Conservation (phyloP, 2,888 invertebrate genomes). For the Embidobia sp. region DNA sequence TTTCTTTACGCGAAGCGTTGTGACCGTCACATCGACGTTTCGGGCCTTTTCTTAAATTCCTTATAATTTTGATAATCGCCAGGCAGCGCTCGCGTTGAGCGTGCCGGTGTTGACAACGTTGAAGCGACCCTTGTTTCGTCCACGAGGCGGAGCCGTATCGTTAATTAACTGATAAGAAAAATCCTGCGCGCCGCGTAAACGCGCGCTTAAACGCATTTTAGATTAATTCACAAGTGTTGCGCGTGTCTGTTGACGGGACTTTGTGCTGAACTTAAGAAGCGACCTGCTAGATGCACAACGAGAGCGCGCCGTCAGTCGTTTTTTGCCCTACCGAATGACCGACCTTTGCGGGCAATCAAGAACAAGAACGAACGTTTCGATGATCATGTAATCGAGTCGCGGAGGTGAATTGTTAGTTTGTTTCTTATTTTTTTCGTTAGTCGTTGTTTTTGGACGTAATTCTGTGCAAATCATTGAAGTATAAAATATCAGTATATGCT, state of each 20-base stretch:
- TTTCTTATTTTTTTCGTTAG: too few relatives aligned
- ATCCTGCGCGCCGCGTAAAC: slow-evolving; percentile 8
- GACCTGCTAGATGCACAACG: not conserved
- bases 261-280: not conserved
- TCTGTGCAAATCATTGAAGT: too few relatives aligned
- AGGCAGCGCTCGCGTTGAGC: not conserved
- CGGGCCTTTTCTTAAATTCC: not conserved
- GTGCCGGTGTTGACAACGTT: not conserved
- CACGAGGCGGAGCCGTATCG: not conserved
- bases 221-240: slow-evolving; percentile 15
- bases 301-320: too few relatives aligned
- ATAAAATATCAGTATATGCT: too few relatives aligned
- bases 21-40: not conserved
- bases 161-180: slow-evolving; percentile 18
- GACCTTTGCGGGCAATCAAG: too few relatives aligned
- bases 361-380: too few relatives aligned
- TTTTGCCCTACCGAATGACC: too few relatives aligned
- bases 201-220: slow-evolving; percentile 26
- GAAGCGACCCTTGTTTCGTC: too few relatives aligned
- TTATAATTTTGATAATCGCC: not conserved
- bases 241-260: slow-evolving; percentile 15
- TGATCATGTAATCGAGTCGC: too few relatives aligned
- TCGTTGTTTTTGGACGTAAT: too few relatives aligned
- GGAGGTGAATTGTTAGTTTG: too few relatives aligned
- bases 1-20: not conserved